Evolutionary conservation across 1,140 invertebrate species (phyloP), one percentile per base, ranked within the genome.

Genomic region (Fopius arisanus): DNA sequence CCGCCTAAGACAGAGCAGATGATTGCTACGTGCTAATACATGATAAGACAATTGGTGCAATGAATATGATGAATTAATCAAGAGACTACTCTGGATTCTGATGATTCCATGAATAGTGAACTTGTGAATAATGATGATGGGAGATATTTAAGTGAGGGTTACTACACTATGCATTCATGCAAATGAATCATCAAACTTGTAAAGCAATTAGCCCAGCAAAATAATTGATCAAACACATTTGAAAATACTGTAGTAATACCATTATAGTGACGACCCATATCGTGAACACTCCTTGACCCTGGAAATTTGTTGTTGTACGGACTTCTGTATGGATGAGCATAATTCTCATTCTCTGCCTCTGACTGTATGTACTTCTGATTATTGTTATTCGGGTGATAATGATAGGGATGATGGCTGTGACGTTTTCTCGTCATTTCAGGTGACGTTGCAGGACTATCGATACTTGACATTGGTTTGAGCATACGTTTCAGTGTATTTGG

Each of bases 401-500:
- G 88, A 70, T 90, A 88, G 76, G 89, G 89, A 75, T 91, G 90
- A 75, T 90, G 89, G 74, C 87, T 90, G 69, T 89, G 88, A 19
- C 94, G 89, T 23, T 94, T 91, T 19, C 94, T 90, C 0, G 93
- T 92, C 92, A 95, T 94, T 89, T 96, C 95, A 7, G 95, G 95
- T 70, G 95, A 96, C 12, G 95, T 96, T 9, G 95, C 94, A 3
- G 95, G 94, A 82, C 94, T 95, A 80, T 96, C 94, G 70, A 92
- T 92, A 78, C 93, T 94, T 23, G 95, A 93, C 90, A 98, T 94
- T 23, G 96, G 96, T 80, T 97, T 97, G 75, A 98, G 88, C 94
- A 98, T 97, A 54, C 95, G 91, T 83, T 98, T 97, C 75, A 98
- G 88, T 0, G 96, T 97, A 84, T 94, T 95, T 76, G 95, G 95